Evolutionary conservation across 2,113 vertebrate genomes (phyloP), one percentile per base, ranked within the genome.

Genomic region (Phrynosoma platyrhinos): DNA sequence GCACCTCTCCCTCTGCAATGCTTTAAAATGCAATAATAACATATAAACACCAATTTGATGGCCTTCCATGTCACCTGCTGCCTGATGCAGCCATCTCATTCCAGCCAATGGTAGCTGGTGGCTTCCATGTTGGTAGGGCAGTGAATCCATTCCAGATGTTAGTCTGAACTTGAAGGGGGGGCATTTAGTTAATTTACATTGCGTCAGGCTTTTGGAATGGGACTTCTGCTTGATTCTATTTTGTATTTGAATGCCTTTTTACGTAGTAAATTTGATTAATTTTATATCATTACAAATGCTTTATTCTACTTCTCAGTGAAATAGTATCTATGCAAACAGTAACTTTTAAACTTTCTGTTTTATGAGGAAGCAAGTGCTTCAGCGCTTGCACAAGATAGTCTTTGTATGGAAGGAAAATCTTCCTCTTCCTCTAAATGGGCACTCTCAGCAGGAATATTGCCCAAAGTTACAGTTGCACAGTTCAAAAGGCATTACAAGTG

Each of bases 341-440:
- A 62, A 23, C 25, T 76, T 32, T 58, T 32, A 18, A 40, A 9
- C 14, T 1, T 68, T 86, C 12, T 9, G 10, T 53, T 66, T 78
- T 86, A 23, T 79, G 62, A 86, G 74, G 42, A 52, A 36, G n/a
- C 20, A 87, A 86, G 23, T 27, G n/a, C 14, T 86, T 86, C n/a
- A 27, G 18, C 53, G 6, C 62, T 53, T 68, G 14, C 52, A 80
- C 10, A 40, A 25, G 52, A 1, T 30, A 72, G n/a, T 12, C 25
- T 62, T 71, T 16, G 40, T 64, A 13, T 7, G 12, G 30, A n/a
- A 64, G 53, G 2, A 18, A 42, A 85, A 58, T 1, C 23, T 21
- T 40, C 23, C 10, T 14, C 14, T 47, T 40, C 13, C 58, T 66
- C 25, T 66, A n/a, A n/a, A 52, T 74, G 30, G 36, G 21, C 21